Conservation (phyloP, 2,888 invertebrate genomes). For the Bellardia bayeri region DNA sequence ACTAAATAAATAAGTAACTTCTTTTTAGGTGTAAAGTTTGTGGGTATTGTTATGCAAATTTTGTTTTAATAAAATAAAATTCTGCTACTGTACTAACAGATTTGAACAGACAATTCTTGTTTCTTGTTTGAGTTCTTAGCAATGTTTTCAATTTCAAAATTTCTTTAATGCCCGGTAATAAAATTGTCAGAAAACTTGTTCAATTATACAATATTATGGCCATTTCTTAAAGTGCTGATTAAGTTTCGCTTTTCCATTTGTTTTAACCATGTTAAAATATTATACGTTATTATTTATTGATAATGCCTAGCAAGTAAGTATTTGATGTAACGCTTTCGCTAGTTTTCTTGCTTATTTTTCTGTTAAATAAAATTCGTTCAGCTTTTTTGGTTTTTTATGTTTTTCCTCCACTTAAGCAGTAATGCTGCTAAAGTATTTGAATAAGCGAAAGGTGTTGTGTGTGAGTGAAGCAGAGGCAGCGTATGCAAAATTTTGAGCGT, state of each 20-base stretch:
- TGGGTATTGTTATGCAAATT: slow-evolving; percentile 39
- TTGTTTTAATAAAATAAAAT: background rate
- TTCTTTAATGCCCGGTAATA: background rate
- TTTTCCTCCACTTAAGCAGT: background rate
- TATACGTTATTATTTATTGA: slow-evolving; percentile 57
- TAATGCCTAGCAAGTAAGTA: slow-evolving; percentile 20
- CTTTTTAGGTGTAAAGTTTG: background rate
- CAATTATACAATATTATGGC: background rate
- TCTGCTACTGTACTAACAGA: background rate
- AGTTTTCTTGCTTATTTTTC: slow-evolving; percentile 23
- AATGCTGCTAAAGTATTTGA: background rate
- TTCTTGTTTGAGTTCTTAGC: background rate
- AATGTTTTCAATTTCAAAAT: background rate
- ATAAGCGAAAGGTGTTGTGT: slow-evolving; percentile 61
- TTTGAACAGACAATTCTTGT: too few relatives aligned
- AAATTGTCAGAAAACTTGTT: slow-evolving; percentile 30
- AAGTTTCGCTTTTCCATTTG: slow-evolving; percentile 44
- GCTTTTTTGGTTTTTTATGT: slow-evolving; percentile 18
- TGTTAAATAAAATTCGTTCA: slow-evolving; percentile 59
- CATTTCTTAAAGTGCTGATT: slow-evolving; percentile 44
- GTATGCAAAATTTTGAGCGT: slow-evolving; percentile 58
- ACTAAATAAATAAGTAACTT: background rate
- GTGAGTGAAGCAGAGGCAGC: background rate
- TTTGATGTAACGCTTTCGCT: slow-evolving; percentile 72
- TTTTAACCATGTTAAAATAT: slow-evolving; percentile 22